phyloP scores from a whole-genome alignment of 23 tunicate species.

The Pegea sp. region DNA sequence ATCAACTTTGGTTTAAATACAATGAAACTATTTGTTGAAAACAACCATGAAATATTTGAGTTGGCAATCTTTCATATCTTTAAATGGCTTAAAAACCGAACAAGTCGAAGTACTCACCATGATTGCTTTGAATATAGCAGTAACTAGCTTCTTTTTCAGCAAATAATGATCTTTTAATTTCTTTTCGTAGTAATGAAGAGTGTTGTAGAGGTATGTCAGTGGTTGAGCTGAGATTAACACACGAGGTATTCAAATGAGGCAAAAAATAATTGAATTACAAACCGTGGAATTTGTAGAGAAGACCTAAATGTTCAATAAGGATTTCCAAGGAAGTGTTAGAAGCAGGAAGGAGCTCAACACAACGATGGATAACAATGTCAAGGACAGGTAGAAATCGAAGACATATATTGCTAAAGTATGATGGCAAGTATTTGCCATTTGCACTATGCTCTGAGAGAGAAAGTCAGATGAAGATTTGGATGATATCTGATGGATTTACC shows the following conservation, averaged over 20 bases:
- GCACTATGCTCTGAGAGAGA: too few relatives aligned
- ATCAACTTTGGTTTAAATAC: not conserved
- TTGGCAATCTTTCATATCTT: too few relatives aligned
- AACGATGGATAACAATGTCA: conserved; percentile 83
- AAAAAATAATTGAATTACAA: conserved; percentile 1
- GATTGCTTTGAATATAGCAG: conserved; percentile 43
- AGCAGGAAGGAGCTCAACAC: conserved; percentile 34
- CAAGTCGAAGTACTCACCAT: conserved; percentile 9
- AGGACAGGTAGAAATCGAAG: conserved; percentile 76
- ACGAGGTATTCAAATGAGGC: not conserved
- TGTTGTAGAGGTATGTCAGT: conserved; percentile 69
- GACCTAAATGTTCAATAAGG: conserved; percentile 44
- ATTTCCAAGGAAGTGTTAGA: conserved; percentile 38
- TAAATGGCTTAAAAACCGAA: too few relatives aligned
- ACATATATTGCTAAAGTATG: conserved; percentile 74
- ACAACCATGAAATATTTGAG: too few relatives aligned
- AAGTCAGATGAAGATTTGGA: too few relatives aligned
- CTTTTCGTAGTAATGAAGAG: conserved; percentile 74
- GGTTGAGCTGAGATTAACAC: conserved; percentile 27
- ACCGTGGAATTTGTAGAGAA: conserved; percentile 85
- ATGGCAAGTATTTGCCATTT: conserved; percentile 28
- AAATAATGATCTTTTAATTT: conserved; percentile 19
- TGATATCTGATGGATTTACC: too few relatives aligned
- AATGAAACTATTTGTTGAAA: not conserved
- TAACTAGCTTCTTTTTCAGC: conserved; percentile 50